phyloP scores from a whole-genome alignment of 1,140 invertebrate genomes.

The Caerostris extrusa region DNA sequence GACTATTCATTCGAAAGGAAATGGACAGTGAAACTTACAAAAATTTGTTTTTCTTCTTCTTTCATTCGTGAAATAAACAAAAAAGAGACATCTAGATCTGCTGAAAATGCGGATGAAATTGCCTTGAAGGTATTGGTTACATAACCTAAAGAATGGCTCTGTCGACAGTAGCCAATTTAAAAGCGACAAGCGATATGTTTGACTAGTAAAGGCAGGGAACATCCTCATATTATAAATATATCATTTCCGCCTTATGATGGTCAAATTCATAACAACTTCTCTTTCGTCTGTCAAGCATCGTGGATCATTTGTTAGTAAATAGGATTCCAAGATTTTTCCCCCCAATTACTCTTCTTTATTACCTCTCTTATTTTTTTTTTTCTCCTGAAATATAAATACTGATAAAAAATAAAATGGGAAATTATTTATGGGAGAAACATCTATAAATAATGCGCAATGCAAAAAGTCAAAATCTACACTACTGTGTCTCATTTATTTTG shows the following conservation, averaged over 20 bases:
- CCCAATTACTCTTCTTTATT: neutral
- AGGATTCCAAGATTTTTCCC: neutral
- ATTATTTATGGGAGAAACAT: no score
- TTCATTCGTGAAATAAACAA: constrained; percentile 34
- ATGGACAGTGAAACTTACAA: constrained; percentile 57
- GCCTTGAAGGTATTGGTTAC: constrained; percentile 66
- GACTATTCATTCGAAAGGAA: constrained; percentile 45
- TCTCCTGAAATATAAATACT: no score
- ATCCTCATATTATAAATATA: constrained; percentile 56
- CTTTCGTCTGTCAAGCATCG: neutral
- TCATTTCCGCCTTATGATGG: constrained; percentile 21
- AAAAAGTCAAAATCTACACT: no score
- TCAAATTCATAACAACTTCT: constrained; percentile 39
- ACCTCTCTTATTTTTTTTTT: neutral
- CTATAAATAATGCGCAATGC: no score
- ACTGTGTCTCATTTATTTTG: no score
- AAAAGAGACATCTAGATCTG: constrained; percentile 54
- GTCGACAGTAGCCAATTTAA: constrained; percentile 65
- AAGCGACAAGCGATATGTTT: constrained; percentile 70
- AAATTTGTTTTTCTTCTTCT: constrained; percentile 44
- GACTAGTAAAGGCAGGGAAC: constrained; percentile 19
- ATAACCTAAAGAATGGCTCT: constrained; percentile 49
- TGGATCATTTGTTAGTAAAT: neutral
- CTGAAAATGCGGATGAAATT: constrained; percentile 63
- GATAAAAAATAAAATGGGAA: no score